A percentile compares a stretch with the other conserved stretches of the same genome.
Conservation (phyloP, 2,797 vertebrate genomes). For the Micrastur ruficollis region DNA sequence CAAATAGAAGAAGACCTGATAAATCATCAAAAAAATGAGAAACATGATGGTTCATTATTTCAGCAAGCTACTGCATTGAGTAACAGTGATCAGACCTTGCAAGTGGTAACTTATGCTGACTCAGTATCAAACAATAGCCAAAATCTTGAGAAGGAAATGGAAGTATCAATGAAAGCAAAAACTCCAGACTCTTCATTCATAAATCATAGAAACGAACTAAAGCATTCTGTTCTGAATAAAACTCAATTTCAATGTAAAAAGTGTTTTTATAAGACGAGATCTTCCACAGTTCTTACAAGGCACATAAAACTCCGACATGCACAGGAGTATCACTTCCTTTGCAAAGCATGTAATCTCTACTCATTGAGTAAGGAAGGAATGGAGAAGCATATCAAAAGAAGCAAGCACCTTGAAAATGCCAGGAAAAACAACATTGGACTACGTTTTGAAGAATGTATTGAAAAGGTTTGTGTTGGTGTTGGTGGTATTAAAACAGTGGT, state of each 20-base stretch:
- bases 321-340: slow-evolving; percentile 85
- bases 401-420: slow-evolving; percentile 84
- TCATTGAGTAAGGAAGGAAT: slow-evolving; percentile 88
- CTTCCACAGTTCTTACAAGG: slow-evolving; percentile 83
- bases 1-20: slow-evolving; percentile 62
- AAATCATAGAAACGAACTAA: slow-evolving; percentile 63
- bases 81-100: slow-evolving; percentile 19
- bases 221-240: slow-evolving; percentile 72
- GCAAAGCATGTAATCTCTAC: slow-evolving; percentile 89
- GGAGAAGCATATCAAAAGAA: slow-evolving; percentile 88
- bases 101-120: background rate
- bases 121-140: slow-evolving; percentile 21
- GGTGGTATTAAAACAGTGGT: slow-evolving; percentile 60
- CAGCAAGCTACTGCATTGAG: slow-evolving; percentile 7
- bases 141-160: background rate
- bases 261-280: slow-evolving; percentile 90
- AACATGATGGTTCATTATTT: slow-evolving; percentile 34
- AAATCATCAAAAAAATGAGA: slow-evolving; percentile 63
- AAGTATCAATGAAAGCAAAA: slow-evolving; percentile 62
- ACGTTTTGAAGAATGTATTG: slow-evolving; percentile 84
- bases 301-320: slow-evolving; percentile 87
- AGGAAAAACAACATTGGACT: slow-evolving; percentile 79
- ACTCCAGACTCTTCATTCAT: slow-evolving; percentile 4
- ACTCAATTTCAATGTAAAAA: slow-evolving; percentile 87
- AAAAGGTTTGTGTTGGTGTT: slow-evolving; percentile 79